Base-by-base conservation (phyloP, 2,113 vertebrate species). In the Cyprinodon tularosa region DNA sequence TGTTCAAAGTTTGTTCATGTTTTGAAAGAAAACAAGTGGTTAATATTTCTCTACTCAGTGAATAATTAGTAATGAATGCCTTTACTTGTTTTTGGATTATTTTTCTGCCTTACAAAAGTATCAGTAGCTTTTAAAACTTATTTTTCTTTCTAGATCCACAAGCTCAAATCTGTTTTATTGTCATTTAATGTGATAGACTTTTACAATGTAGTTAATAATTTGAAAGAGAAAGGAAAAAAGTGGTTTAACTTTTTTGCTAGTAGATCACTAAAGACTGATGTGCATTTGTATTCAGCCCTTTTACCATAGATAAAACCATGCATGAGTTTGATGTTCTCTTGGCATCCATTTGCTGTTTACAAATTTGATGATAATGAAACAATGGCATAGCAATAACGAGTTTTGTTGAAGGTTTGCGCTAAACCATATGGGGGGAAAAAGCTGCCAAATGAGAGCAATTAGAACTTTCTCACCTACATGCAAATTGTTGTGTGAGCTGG, bases 1-100 rank as follows among this genome's bases (percentile, higher is more conserved):
- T 83, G 92, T 92, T 92, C 89, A 93, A 90, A 90, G 93, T 93
- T 93, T 91, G 61, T 53, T 84, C 70, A 77, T 91, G 89, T 90
- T 92, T 90, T 90, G 85, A 90, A 80, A 89, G 88, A 91, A 89
- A 91, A 90, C 83, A 91, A 44, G 48, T 50, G 72, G 90, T 93
- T 92, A 89, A 90, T 92, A 72, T 93, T 91, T 92, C 20, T 78
- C 86, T 60, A 48, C 59, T 78, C 17, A 69, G 65, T 74, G 67
- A 77, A 62, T 83, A 79, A 68, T 75, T 68, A 66, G 68, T 67
- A 83, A 65, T 68, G 81, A 70, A 45, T 68, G 63, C 8, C 72
- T 70, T 45, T 44, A 15, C 14, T 1, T 29, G 39, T 71, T 76
- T 5, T 60, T 74, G 11, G 0, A 29, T 40, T 47, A n/a, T 53